Base-by-base conservation (phyloP, 2,888 invertebrate species). In the Pollenia angustigena region DNA sequence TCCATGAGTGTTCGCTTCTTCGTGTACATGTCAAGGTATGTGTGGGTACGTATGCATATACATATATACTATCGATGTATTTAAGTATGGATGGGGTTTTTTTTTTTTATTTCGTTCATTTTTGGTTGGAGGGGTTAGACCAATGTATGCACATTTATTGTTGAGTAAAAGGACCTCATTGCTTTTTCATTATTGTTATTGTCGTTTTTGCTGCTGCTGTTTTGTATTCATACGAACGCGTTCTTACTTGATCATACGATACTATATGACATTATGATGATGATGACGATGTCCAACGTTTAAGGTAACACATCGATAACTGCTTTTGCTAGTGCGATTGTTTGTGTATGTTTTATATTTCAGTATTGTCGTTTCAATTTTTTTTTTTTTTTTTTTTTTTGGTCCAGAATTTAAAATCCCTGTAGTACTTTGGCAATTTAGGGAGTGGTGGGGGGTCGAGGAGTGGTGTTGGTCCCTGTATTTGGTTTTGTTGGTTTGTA, bases 251-350 rank as follows among this genome's bases (percentile, higher is more conserved):
- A 75, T 74, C 74, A 50, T 16, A 62, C n/a, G 40, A 16, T 75
- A 42, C 83, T 71, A 83, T 80, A 81, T 84, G 86, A 84, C 76
- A 84, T 86, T 83, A 76, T 76, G 60, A 80, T 86, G 79, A 79
- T 82, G 81, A 80, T 68, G 74, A 71, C 48, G 80, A 23, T 71
- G 71, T 75, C 85, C 80, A 75, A 75, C 23, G 71, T 79, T 81
- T 85, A 83, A 60, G 75, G 75, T 66, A 72, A 86, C 80, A 86
- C 71, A 80, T 80, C 82, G 79, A 80, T 75, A 86, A 75, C 62
- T 68, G 78, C 54, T 72, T 79, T 69, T 46, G 44, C 54, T 52
- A 68, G 16, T 23, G 14, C 18, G n/a, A 60, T 46, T 79, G 69
- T 54, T 18, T 23, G 14, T 16, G 8, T 81, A 48, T 44, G 50